Evolutionary conservation across 2,797 vertebrate species (phyloP).

Genomic region (Cirrhinus mrigala): DNA sequence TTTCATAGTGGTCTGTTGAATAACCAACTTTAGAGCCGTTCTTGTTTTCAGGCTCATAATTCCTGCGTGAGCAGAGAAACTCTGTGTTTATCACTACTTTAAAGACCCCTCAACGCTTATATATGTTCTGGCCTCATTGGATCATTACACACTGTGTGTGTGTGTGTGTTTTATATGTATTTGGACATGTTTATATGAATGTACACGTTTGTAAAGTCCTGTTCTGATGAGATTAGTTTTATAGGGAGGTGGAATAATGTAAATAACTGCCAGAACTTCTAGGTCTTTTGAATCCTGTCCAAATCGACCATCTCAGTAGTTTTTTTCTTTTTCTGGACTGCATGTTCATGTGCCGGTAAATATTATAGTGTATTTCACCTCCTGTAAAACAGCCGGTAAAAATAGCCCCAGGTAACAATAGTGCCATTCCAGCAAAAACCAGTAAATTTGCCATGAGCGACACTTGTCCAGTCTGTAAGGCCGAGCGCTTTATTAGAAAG

Average conservation of each 20-base stretch:
- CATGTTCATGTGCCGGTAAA: background rate
- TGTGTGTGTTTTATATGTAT: background rate
- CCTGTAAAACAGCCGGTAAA: background rate
- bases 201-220: background rate
- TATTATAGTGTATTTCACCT: background rate
- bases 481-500: too few species aligned
- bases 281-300: background rate
- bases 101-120: background rate
- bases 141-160: constrained; percentile 42
- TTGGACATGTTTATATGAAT: background rate
- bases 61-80: background rate
- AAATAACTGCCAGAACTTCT: background rate
- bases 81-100: background rate
- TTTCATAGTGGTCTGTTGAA: background rate
- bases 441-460: background rate
- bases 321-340: background rate
- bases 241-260: background rate
- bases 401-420: background rate
- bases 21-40: background rate
- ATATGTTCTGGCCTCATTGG: constrained; percentile 6
- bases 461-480: too few species aligned
- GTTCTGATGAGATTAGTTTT: background rate
- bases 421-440: background rate
- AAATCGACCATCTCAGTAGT: background rate
- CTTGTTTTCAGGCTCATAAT: background rate